These are phyloP conservation scores for Scomberomorus guttatus DNA, from an alignment of 2,797 vertebrate genomes.

Conservation along the genomic window DNA sequence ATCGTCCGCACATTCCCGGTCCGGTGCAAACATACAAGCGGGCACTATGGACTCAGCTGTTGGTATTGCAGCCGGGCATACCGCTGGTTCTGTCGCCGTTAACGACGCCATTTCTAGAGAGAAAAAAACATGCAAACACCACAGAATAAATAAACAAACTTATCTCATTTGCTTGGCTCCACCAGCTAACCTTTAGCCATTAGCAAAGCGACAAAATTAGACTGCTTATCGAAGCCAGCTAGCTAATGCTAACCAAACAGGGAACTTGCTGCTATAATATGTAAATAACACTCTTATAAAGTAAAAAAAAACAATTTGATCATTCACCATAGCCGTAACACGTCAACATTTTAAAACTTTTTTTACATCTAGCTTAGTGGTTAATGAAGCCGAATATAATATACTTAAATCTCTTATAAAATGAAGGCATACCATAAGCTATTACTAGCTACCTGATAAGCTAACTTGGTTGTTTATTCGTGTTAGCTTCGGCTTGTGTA, in stretches of 20 bases:
- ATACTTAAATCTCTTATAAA: not conserved
- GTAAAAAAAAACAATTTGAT: not conserved
- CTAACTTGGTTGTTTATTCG: constrained; percentile 66
- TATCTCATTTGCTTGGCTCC: not conserved
- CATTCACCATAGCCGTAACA: rapidly evolving
- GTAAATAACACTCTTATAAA: constrained; percentile 1
- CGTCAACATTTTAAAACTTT: not conserved
- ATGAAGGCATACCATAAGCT: constrained; percentile 53
- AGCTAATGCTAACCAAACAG: constrained; percentile 58
- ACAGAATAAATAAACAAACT: constrained; percentile 11
- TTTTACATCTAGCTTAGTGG: not conserved
- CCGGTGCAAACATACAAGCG: constrained; percentile 94
- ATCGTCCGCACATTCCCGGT: constrained; percentile 83
- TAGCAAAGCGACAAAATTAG: constrained; percentile 42
- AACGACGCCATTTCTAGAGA: constrained; percentile 86
- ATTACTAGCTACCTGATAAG: constrained; percentile 44
- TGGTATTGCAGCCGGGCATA: constrained; percentile 66
- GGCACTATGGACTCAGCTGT: constrained; percentile 87
- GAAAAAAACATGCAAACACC: constrained; percentile 2
- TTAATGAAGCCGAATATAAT: not conserved
- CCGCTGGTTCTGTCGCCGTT: constrained; percentile 82
- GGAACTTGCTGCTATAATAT: constrained; percentile 29
- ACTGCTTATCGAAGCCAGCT: constrained; percentile 1
- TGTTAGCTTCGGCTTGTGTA: constrained; percentile 38
- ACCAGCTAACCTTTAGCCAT: constrained; percentile 13